Conservation (phyloP, 1,140 invertebrate species). For the Drosophila teissieri region DNA sequence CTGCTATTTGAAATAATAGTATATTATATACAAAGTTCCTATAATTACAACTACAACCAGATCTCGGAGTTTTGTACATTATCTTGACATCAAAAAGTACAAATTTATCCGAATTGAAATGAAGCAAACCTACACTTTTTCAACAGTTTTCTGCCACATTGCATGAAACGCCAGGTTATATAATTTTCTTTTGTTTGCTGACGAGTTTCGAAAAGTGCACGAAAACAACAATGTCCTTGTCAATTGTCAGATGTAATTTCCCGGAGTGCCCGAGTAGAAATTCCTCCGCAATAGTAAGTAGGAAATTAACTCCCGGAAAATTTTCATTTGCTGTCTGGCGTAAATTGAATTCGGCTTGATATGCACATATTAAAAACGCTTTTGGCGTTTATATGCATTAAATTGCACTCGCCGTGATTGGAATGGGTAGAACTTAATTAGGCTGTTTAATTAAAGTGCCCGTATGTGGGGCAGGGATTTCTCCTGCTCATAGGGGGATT, state of each 20-base stretch:
- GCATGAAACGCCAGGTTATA: too few relatives aligned
- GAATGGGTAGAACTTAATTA: constrained; percentile 16
- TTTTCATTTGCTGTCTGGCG: constrained; percentile 12
- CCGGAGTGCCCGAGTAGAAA: constrained; percentile 11
- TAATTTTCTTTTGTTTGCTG: too few relatives aligned
- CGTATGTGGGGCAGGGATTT: constrained; percentile 4
- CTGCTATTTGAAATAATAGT: background rate
- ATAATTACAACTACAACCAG: too few relatives aligned
- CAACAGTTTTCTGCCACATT: too few relatives aligned
- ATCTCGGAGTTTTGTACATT: background rate
- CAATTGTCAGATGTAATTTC: constrained; percentile 15
- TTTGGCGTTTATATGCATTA: constrained; percentile 13
- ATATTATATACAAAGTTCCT: too few relatives aligned
- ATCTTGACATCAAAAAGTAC: too few relatives aligned
- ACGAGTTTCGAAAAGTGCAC: background rate
- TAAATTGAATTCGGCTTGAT: constrained; percentile 12
- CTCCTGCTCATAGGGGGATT: background rate
- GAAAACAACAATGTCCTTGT: background rate
- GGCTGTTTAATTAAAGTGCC: constrained; percentile 23
- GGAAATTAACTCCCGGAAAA: constrained; percentile 4
- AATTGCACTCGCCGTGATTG: constrained; percentile 17
- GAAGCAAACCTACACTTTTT: too few relatives aligned
- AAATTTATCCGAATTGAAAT: too few relatives aligned
- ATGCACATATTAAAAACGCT: constrained; percentile 27
- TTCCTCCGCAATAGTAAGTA: background rate